Percentiles rank a stretch among this genome's conserved stretches.
Evolutionary conservation across 2,888 invertebrate species (phyloP).

Genomic region (Nycteola revayana): DNA sequence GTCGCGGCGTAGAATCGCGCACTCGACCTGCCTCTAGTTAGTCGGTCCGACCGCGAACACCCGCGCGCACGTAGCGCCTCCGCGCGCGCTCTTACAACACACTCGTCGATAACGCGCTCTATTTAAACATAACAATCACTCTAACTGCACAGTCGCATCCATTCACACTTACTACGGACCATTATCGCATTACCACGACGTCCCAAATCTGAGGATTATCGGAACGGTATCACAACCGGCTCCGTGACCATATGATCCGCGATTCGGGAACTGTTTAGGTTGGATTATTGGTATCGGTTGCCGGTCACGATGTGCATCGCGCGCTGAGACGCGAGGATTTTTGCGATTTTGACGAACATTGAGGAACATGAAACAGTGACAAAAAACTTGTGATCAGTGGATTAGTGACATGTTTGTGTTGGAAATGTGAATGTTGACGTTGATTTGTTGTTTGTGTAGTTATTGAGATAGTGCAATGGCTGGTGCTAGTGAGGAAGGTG

Average conservation of each 20-base stretch:
- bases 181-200: constrained; percentile 36
- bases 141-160: constrained; percentile 50
- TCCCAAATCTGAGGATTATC: constrained; percentile 34
- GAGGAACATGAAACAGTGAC: constrained; percentile 60
- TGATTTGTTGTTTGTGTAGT: constrained; percentile 44
- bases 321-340: constrained; percentile 55
- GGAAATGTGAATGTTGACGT: constrained; percentile 71
- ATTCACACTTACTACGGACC: constrained; percentile 39
- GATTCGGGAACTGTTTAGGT: constrained; percentile 45
- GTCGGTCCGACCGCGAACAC: constrained; percentile 64
- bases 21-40: constrained; percentile 49
- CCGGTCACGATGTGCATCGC: constrained; percentile 63
- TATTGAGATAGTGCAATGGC: constrained; percentile 66
- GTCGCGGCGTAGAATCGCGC: constrained; percentile 13
- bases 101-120: constrained; percentile 65
- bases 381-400: constrained; percentile 55
- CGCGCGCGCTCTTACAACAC: constrained; percentile 31
- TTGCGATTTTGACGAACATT: constrained; percentile 37
- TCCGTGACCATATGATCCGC: constrained; percentile 67
- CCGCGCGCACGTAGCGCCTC: constrained; percentile 61
- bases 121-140: constrained; percentile 60
- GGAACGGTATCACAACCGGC: constrained; percentile 53
- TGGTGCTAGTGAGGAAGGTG: constrained; percentile 67
- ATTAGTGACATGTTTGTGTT: constrained; percentile 53
- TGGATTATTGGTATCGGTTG: constrained; percentile 54